Base-by-base conservation (phyloP, 2,113 vertebrate genomes). In the Ceratotherium simum region DNA sequence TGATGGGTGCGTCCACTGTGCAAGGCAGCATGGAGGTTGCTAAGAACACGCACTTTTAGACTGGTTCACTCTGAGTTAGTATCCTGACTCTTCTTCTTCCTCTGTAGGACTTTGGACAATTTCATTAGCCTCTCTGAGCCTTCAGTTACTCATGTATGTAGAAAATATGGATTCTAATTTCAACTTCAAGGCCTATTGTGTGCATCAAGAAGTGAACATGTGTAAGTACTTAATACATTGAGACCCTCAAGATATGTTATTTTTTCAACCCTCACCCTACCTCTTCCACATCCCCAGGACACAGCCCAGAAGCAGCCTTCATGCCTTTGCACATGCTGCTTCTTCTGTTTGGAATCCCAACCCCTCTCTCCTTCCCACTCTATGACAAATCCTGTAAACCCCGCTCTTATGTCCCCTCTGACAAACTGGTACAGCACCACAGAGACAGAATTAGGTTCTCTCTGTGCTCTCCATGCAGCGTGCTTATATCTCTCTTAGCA, bases 1-100 rank as follows among this genome's bases (percentile, higher is more conserved):
- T 2, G 18, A 3, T 0, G 0, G 14, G 12, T 5, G 0, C 2
- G 2, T 11, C 3, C 20, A 7, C 0, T 0, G 0, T 3, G 2
- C 25, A 29, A 4, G 3, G 20, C 14, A 27, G 14, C 29, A 1
- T 0, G 25, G 54, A 46, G 2, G 7, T 8, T 0, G 10, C 51
- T 13, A 3, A 51, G 69, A 39, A n/a, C 8, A 4, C 0, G 0
- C 0, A 20, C 21, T n/a, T 33, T 36, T 0, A 5, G 17, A 2
- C 3, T 8, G 56, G 18, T 33, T 72, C n/a, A 1, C 39, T 16
- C 80, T 31, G 48, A 89, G 17, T n/a, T 21, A 11, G 11, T 6
- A 8, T 21, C 31, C 58, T 42, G 10, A 48, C 60, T 13, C 73
- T 36, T 51, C 60, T 12, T 5, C 25, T 90, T 75, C 65, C 18